These are phyloP conservation scores for Hirtodrosophila duncani DNA, from an alignment of 2,888 invertebrate genomes.

Conservation along the genomic window DNA sequence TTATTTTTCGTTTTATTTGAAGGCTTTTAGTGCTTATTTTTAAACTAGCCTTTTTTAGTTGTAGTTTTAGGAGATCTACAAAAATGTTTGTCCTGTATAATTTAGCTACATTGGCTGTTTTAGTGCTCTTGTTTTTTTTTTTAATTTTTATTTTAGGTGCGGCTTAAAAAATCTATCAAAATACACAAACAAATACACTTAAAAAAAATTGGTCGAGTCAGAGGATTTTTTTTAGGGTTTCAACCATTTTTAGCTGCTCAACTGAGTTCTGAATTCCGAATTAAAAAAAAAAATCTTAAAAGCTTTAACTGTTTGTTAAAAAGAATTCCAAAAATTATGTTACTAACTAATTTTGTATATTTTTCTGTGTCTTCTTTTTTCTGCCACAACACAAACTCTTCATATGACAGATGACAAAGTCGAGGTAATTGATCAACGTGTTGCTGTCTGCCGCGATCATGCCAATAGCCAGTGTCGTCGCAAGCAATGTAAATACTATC, in stretches of 20 bases:
- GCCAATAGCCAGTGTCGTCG: slow-evolving; percentile 95
- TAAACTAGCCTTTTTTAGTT: slow-evolving; percentile 22
- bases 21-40: slow-evolving; percentile 35
- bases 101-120: slow-evolving; percentile 47
- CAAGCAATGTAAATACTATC: slow-evolving; percentile 97
- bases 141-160: background rate
- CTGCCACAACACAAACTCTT: background rate
- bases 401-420: slow-evolving; percentile 91
- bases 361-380: slow-evolving; percentile 9
- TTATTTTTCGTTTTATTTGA: slow-evolving; percentile 15
- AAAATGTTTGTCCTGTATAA: slow-evolving; percentile 8
- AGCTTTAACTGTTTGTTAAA: slow-evolving; percentile 3
- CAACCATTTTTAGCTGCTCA: background rate
- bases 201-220: no score
- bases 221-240: no score
- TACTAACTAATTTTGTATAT: slow-evolving; percentile 12
- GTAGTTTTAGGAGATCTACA: slow-evolving; percentile 54
- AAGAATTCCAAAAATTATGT: slow-evolving; percentile 1
- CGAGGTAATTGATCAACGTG: slow-evolving; percentile 96
- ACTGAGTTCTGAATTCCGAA: slow-evolving; percentile 7
- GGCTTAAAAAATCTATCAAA: slow-evolving; percentile 16
- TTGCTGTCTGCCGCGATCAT: slow-evolving; percentile 97
- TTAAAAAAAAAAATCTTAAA: slow-evolving; percentile 20
- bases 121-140: slow-evolving; percentile 10
- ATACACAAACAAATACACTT: slow-evolving; percentile 19